Evolutionary conservation across 2,888 invertebrate genomes (phyloP).

Genomic region (Cephus runcator): DNA sequence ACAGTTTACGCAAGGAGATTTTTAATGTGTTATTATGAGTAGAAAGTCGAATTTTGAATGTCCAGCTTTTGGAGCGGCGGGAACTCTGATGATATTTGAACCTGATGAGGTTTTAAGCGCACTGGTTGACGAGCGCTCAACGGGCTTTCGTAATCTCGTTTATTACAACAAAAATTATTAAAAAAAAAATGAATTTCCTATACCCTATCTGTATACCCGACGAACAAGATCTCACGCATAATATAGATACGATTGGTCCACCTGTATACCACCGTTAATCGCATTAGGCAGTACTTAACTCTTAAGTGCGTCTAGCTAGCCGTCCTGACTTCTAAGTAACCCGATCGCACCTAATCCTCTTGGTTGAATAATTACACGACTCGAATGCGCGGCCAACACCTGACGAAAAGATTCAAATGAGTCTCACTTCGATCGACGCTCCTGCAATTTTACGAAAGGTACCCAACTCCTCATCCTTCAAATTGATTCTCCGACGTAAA

Average conservation of each 20-base stretch:
- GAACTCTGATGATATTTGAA: not conserved
- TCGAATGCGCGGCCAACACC: not conserved
- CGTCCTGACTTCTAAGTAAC: not conserved
- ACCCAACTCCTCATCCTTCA: not conserved
- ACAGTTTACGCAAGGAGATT: not conserved
- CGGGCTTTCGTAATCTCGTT: not conserved
- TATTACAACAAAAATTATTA: not conserved
- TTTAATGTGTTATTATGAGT: not conserved
- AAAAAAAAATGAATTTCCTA: not conserved
- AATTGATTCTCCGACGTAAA: not conserved
- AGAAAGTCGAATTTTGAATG: not conserved
- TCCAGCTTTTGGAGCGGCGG: not conserved
- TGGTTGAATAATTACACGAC: not conserved
- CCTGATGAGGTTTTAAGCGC: not conserved
- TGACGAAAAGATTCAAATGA: not conserved
- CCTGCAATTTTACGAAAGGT: not conserved
- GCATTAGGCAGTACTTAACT: conserved; percentile 20
- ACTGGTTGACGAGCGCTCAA: not conserved
- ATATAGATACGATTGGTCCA: conserved; percentile 4
- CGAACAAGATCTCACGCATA: not conserved
- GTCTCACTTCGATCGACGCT: not conserved
- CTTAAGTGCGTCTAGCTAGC: not conserved
- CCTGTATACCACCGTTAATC: conserved; percentile 19
- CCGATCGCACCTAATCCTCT: not conserved
- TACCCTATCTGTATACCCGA: not conserved